phyloP scores from a whole-genome alignment of 2,888 invertebrate genomes.

The Drosophila colorata region DNA sequence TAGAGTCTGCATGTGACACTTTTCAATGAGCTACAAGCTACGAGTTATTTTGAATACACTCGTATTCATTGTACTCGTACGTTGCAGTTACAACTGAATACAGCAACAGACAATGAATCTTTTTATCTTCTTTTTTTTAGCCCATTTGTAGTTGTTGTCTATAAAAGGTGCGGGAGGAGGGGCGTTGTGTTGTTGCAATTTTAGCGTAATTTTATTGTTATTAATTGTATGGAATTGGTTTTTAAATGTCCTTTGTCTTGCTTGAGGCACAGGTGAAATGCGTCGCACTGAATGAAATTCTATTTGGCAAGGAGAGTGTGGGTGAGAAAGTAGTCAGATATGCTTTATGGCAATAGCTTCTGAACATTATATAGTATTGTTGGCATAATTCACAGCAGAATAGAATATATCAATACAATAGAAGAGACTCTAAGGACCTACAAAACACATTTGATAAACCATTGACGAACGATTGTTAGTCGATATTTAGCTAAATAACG shows the following conservation, averaged over 20 bases:
- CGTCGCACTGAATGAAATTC: conserved; percentile 8
- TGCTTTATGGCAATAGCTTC: conserved; percentile 3
- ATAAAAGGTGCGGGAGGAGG: conserved; percentile 29
- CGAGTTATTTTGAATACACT: conserved; percentile 76
- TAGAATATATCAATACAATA: not conserved
- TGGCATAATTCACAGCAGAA: no score
- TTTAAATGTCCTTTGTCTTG: conserved; percentile 60
- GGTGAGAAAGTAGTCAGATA: not conserved
- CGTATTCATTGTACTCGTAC: conserved; percentile 27
- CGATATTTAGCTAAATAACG: not conserved
- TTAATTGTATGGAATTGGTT: conserved; percentile 75
- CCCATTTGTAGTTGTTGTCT: conserved; percentile 30
- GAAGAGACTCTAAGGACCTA: no score
- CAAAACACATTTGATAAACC: no score
- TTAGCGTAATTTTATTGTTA: conserved; percentile 78
- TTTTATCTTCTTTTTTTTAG: conserved; percentile 32
- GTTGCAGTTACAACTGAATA: conserved; percentile 46
- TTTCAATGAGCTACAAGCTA: conserved; percentile 70
- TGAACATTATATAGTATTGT: conserved; percentile 1
- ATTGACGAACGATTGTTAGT: not conserved
- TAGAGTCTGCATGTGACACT: conserved; percentile 46
- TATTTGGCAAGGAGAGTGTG: not conserved
- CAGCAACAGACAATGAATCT: conserved; percentile 49
- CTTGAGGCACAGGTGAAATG: conserved; percentile 31
- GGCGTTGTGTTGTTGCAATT: conserved; percentile 75